Conservation (phyloP, 2,113 vertebrate species). For the Sphaerodactylus townsendi region DNA sequence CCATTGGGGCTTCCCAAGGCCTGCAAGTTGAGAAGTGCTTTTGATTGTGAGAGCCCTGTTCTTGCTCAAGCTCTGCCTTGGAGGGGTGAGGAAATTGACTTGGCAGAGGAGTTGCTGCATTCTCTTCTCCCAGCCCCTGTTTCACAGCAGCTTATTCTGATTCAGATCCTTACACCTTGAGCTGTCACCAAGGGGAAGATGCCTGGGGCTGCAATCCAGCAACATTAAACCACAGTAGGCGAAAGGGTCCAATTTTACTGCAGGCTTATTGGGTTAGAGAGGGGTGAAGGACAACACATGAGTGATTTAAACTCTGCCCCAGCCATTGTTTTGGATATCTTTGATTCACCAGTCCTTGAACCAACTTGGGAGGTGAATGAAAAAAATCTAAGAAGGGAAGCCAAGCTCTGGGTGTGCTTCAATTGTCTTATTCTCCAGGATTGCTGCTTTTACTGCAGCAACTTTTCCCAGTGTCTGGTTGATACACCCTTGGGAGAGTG, state of each 20-base stretch:
- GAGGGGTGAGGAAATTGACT: not conserved
- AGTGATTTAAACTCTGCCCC: not conserved
- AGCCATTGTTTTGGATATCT: no score
- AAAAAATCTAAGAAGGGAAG: not conserved
- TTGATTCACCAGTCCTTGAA: not conserved
- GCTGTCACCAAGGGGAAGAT: not conserved
- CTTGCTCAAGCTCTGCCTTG: no score
- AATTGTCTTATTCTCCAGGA: no score
- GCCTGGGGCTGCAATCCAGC: not conserved
- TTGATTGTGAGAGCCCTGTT: no score
- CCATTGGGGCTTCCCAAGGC: no score
- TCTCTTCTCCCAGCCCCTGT: not conserved
- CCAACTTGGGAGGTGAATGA: not conserved
- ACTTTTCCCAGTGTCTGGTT: slow-evolving; percentile 75
- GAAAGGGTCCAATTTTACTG: not conserved
- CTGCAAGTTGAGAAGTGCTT: no score
- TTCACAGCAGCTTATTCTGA: not conserved
- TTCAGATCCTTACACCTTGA: not conserved
- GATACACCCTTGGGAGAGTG: slow-evolving; percentile 71
- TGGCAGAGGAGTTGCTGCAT: not conserved
- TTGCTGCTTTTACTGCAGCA: slow-evolving; percentile 58
- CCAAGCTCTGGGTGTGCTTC: not conserved
- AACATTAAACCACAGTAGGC: not conserved
- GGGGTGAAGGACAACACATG: no score
- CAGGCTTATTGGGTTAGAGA: not conserved